Conservation (phyloP, 1,140 invertebrate species). For the Coenobita brevimanus region DNA sequence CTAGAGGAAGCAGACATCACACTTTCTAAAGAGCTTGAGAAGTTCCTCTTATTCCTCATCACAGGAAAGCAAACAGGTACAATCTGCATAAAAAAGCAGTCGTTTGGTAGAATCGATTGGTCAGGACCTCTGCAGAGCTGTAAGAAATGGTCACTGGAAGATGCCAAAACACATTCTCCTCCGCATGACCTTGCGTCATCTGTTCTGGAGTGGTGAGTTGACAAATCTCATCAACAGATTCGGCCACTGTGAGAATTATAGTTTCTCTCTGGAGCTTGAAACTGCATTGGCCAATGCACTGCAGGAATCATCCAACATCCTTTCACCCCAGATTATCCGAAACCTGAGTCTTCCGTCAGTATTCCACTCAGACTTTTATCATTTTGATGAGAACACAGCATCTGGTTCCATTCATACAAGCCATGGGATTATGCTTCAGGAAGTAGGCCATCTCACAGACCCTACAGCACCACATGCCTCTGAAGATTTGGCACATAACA, state of each 20-base stretch:
- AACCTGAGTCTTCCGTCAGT: neutral
- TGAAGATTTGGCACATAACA: too few species aligned
- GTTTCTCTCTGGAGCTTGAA: constrained; percentile 9
- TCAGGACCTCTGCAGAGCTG: too few species aligned
- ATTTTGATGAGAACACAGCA: constrained; percentile 10
- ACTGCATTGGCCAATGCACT: neutral
- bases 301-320: neutral
- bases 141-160: neutral
- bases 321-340: neutral
- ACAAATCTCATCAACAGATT: constrained; percentile 3
- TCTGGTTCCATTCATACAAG: neutral
- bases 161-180: constrained; percentile 16
- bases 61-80: too few species aligned
- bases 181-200: constrained; percentile 10
- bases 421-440: constrained; percentile 5
- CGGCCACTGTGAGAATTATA: constrained; percentile 9
- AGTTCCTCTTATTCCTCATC: too few species aligned
- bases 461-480: too few species aligned
- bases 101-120: too few species aligned
- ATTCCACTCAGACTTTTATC: constrained; percentile 11
- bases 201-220: constrained; percentile 7
- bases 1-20: too few species aligned
- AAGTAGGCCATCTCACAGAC: neutral
- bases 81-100: too few species aligned
- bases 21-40: too few species aligned